Base-by-base conservation (phyloP, 2,888 invertebrate species). In the Agrochola lychnidis region DNA sequence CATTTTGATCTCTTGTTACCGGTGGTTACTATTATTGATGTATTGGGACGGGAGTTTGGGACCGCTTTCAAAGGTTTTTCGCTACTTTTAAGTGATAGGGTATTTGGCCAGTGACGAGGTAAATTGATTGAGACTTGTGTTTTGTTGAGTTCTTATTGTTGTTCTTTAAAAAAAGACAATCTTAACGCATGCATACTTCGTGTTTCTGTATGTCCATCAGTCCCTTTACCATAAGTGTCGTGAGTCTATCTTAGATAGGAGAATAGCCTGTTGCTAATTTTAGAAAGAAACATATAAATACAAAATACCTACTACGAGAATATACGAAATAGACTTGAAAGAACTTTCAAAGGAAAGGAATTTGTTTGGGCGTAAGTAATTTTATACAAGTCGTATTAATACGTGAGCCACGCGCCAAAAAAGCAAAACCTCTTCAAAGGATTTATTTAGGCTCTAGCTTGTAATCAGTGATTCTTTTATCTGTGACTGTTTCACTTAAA, bases 1-100 rank as follows among this genome's bases (percentile, higher is more conserved):
- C 91, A 92, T 92, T 93, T 92, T 93, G 92, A 93, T 92, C 92
- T 92, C 90, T 89, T 89, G 90, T 90, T 91, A 90, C 89, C 83
- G 81, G 70, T 86, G 80, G 85, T 86, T 86, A 86, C 84, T 86
- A 84, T 85, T 87, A 87, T 83, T 86, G 84, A 78, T 87, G 81
- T 84, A 84, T 84, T 73, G 76, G 82, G 74, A 72, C 64, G 70
- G 74, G 71, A 78, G 40, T 67, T 74, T 59, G 62, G 73, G 69
- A 74, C 72, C 59, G 59, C 71, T 61, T 74, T 73, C 40, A 56
- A 67, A 66, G 66, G 80, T 72, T 78, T 74, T 83, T 74, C 48
- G 69, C 56, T 67, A 73, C 72, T 63, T 78, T 72, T 72, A 69
- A 74, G 45, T 81, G 66, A 72, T 81, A 67, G 66, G 67, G n/a